Percentiles rank a stretch among this genome's conserved stretches.
phyloP scores from a whole-genome alignment of 2,797 vertebrate genomes.

The Labeo calbasu region DNA sequence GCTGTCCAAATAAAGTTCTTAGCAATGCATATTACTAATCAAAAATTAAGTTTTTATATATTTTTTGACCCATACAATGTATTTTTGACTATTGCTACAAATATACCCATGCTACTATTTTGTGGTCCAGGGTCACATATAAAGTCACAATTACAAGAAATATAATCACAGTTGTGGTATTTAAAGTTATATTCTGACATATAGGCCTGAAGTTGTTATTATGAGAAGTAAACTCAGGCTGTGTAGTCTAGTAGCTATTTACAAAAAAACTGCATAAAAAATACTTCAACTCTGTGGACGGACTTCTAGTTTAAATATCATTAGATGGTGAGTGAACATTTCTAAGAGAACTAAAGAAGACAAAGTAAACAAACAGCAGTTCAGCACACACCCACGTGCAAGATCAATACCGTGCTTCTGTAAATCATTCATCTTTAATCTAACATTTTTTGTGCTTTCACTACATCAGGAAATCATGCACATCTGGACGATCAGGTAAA shows the following conservation, averaged over 20 bases:
- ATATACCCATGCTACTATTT: too few species aligned
- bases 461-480: neutral
- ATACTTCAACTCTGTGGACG: neutral
- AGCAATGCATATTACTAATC: too few species aligned
- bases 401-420: neutral
- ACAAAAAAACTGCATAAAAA: neutral
- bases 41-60: too few species aligned
- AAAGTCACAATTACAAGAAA: neutral
- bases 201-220: neutral
- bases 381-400: neutral
- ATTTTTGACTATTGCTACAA: too few species aligned
- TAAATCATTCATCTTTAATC: conserved; percentile 7
- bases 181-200: neutral
- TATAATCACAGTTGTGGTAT: neutral
- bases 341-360: neutral
- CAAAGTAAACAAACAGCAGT: neutral
- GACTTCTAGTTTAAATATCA: neutral
- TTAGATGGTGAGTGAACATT: neutral
- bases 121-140: too few species aligned
- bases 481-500: neutral
- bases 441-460: conserved; percentile 4
- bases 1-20: too few species aligned
- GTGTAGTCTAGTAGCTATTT: neutral
- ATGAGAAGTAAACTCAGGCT: neutral
- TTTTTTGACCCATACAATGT: too few species aligned